Evolutionary conservation across 2,797 vertebrate genomes (phyloP).

Genomic region (Acrossocheilus wenchowensis): DNA sequence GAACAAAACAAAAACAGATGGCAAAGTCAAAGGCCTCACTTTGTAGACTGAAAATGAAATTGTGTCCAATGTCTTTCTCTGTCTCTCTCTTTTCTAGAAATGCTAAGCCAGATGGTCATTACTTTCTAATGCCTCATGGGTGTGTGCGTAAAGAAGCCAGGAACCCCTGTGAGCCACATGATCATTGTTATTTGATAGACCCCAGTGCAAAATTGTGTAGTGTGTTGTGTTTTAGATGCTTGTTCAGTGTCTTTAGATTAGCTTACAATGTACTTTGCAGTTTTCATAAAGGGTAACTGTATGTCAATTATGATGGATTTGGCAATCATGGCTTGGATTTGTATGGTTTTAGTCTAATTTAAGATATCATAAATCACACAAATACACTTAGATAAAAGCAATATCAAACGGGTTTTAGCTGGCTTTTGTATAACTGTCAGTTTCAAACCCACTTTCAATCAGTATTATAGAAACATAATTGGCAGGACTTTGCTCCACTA

Average conservation of each 20-base stretch:
- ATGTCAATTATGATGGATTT: conserved; percentile 48
- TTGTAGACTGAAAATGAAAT: conserved; percentile 32
- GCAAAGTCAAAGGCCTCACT: conserved; percentile 22
- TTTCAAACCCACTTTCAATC: conserved; percentile 14
- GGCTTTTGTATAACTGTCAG: background rate
- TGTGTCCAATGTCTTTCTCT: conserved; percentile 16
- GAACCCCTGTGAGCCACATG: conserved; percentile 8
- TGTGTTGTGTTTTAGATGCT: conserved; percentile 35
- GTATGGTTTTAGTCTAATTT: conserved; percentile 29
- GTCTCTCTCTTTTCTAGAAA: background rate
- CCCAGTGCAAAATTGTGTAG: conserved; percentile 36
- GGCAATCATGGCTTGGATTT: background rate
- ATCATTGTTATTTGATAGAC: conserved; percentile 48
- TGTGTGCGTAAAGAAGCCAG: conserved; percentile 5
- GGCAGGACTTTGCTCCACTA: background rate
- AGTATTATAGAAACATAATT: background rate
- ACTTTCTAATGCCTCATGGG: conserved; percentile 17
- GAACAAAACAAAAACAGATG: conserved; percentile 33
- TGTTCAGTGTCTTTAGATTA: conserved; percentile 46
- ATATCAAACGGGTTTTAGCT: background rate
- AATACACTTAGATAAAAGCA: background rate
- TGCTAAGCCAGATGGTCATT: conserved; percentile 44
- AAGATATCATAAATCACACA: conserved; percentile 22
- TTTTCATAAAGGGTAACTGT: conserved; percentile 27
- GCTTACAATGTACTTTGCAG: conserved; percentile 14